These are phyloP conservation scores for Zosterops borbonicus DNA, from an alignment of 2,113 vertebrate species.

Conservation along the genomic window DNA sequence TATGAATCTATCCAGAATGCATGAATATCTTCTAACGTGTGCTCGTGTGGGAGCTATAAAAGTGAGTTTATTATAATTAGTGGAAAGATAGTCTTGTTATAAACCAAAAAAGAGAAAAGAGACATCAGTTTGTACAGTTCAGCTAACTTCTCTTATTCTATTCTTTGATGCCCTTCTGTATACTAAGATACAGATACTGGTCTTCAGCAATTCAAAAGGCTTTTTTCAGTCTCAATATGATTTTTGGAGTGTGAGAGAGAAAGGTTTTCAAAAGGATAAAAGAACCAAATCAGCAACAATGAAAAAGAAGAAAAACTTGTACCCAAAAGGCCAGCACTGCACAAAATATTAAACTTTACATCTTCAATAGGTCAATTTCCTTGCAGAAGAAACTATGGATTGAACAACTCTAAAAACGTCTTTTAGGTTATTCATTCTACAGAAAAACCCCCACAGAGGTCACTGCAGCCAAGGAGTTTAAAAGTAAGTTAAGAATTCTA, in stretches of 20 bases:
- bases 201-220: not conserved
- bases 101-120: not conserved
- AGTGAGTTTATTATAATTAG: constrained; percentile 35
- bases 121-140: not conserved
- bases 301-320: not conserved
- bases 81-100: constrained; percentile 28
- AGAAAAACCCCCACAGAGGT: not conserved
- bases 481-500: not conserved
- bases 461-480: not conserved
- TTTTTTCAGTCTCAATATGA: not conserved
- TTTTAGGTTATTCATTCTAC: not conserved
- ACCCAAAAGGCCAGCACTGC: not conserved
- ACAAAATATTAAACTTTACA: not conserved
- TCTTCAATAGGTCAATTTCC: not conserved
- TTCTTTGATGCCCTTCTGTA: not conserved
- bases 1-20: constrained; percentile 41
- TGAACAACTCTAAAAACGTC: not conserved
- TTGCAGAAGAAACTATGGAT: not conserved
- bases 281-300: not conserved
- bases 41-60: constrained; percentile 23
- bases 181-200: not conserved
- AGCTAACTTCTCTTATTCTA: not conserved
- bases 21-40: constrained; percentile 31
- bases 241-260: not conserved
- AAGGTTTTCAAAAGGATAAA: not conserved